These are phyloP conservation scores for Guaruba guarouba DNA, from an alignment of 2,113 vertebrate species.

Conservation along the genomic window DNA sequence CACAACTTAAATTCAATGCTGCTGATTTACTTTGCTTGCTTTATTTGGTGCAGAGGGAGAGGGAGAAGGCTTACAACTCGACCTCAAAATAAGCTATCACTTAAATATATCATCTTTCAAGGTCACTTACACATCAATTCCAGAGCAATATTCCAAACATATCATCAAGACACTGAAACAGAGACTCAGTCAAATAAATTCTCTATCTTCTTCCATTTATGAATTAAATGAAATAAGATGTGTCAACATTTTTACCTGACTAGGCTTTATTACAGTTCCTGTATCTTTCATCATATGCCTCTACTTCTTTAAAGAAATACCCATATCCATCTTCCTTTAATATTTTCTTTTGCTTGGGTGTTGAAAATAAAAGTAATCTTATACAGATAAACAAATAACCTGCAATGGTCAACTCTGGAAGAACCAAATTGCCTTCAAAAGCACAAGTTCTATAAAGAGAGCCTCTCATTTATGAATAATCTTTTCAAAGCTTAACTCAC, in stretches of 20 bases:
- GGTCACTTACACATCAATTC: slow-evolving; percentile 57
- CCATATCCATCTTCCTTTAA: neutral
- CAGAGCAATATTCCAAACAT: slow-evolving; percentile 47
- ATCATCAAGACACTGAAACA: slow-evolving; percentile 43
- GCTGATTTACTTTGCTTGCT: neutral
- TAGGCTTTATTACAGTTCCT: slow-evolving; percentile 19
- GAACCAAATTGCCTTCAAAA: neutral
- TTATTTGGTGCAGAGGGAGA: neutral
- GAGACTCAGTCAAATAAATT: slow-evolving; percentile 50
- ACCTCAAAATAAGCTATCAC: slow-evolving; percentile 19
- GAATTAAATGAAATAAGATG: slow-evolving; percentile 35
- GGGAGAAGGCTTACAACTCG: neutral
- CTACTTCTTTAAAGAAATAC: neutral
- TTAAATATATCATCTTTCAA: slow-evolving; percentile 39
- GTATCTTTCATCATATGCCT: neutral
- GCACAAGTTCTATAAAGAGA: neutral
- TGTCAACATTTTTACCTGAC: slow-evolving; percentile 44
- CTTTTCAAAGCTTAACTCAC: neutral
- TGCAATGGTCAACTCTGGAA: neutral
- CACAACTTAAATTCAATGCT: neutral
- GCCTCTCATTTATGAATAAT: neutral
- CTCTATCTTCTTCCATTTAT: slow-evolving; percentile 9
- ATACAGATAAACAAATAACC: neutral
- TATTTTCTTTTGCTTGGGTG: neutral
- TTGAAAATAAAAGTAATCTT: neutral